A percentile compares a stretch with the other conserved stretches of the same genome.
Evolutionary conservation across 2,797 vertebrate genomes (phyloP).

Genomic region (Chrysocyon brachyurus): DNA sequence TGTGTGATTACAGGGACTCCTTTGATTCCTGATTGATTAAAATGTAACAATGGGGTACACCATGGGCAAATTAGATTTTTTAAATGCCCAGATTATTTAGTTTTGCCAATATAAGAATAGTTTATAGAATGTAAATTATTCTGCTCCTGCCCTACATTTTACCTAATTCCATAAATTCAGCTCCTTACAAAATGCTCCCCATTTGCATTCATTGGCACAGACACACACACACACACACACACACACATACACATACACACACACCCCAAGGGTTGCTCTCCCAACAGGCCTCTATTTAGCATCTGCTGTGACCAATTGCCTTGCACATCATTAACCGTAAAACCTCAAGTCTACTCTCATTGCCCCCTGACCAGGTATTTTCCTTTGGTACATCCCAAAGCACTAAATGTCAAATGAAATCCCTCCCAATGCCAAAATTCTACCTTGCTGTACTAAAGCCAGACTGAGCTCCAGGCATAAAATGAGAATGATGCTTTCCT

Average conservation of each 20-base stretch:
- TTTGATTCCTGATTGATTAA: background rate
- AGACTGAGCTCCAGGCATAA: background rate
- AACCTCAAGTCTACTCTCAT: background rate
- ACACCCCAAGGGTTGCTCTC: background rate
- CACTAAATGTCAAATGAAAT: background rate
- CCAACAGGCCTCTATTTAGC: background rate
- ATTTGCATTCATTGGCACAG: background rate
- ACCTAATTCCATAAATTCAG: background rate
- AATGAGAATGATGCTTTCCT: background rate
- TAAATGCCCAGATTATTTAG: background rate
- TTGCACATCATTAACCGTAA: background rate
- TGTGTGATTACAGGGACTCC: background rate
- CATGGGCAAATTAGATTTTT: background rate
- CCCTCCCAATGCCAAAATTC: background rate
- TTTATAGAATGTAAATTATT: slow-evolving; percentile 10
- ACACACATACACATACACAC: background rate
- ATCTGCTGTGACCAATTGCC: background rate
- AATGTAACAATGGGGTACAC: background rate
- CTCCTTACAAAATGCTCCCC: background rate
- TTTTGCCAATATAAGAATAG: background rate
- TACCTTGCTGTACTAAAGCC: background rate
- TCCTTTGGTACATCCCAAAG: background rate
- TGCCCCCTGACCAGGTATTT: background rate
- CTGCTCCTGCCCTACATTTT: background rate
- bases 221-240: background rate